These are phyloP conservation scores for Lota lota DNA, from an alignment of 2,113 vertebrate species.

Conservation along the genomic window DNA sequence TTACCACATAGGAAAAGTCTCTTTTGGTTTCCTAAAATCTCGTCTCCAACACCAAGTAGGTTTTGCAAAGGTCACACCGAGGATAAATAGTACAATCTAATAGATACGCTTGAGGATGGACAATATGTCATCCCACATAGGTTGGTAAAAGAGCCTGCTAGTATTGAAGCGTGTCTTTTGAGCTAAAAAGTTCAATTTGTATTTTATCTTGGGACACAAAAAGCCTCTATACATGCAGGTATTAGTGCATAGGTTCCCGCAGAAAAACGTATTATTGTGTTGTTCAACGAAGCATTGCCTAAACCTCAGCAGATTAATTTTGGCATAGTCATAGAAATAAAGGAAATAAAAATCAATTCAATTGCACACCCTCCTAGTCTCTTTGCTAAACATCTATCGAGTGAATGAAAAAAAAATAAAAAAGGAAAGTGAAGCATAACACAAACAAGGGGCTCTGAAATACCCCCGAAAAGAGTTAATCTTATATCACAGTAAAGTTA, in stretches of 20 bases:
- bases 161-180: slow-evolving; percentile 47
- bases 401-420: slow-evolving; percentile 57
- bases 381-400: slow-evolving; percentile 59
- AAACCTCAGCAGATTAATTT: slow-evolving; percentile 61
- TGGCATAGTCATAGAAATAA: slow-evolving; percentile 69
- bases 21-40: slow-evolving; percentile 72
- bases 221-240: slow-evolving; percentile 70
- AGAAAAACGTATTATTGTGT: slow-evolving; percentile 58
- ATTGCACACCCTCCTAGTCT: slow-evolving; percentile 75
- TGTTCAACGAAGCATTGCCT: slow-evolving; percentile 44
- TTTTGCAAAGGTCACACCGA: slow-evolving; percentile 66
- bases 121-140: slow-evolving; percentile 73
- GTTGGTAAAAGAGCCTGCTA: slow-evolving; percentile 50
- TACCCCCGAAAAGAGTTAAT: slow-evolving; percentile 49
- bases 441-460: slow-evolving; percentile 54
- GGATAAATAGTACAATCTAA: slow-evolving; percentile 71
- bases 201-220: slow-evolving; percentile 50
- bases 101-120: slow-evolving; percentile 68
- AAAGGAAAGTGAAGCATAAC: slow-evolving; percentile 33
- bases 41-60: slow-evolving; percentile 52
- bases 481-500: slow-evolving; percentile 71
- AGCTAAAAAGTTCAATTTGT: slow-evolving; percentile 58
- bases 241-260: slow-evolving; percentile 80
- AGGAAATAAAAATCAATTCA: slow-evolving; percentile 47
- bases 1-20: slow-evolving; percentile 61